Conservation (phyloP, 1,140 invertebrate genomes). For the Vanessa tameamea region DNA sequence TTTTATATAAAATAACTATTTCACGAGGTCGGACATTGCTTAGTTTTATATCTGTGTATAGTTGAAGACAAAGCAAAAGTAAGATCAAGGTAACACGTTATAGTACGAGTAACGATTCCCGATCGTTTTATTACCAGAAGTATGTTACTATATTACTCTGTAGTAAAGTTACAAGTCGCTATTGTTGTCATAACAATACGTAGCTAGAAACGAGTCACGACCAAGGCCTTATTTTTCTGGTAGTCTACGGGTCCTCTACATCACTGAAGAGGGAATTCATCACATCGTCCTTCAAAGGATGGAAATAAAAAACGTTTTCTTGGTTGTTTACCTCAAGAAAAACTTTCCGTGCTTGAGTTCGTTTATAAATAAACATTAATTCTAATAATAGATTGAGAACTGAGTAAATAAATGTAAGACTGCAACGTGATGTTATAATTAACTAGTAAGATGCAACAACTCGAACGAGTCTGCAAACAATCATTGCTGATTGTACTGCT, state of each 20-base stretch:
- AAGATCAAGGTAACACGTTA: conserved; percentile 16
- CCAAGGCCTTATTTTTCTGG: too few species aligned
- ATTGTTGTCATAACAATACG: too few species aligned
- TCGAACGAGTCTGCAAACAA: conserved; percentile 13
- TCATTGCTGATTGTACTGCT: conserved; percentile 1
- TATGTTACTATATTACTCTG: too few species aligned
- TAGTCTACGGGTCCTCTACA: too few species aligned
- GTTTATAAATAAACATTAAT: conserved; percentile 14
- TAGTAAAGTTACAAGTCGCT: too few species aligned
- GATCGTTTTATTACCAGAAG: not conserved
- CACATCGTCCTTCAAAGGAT: not conserved
- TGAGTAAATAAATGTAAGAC: conserved; percentile 5
- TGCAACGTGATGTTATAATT: conserved; percentile 14
- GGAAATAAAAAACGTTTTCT: not conserved
- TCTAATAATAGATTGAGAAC: not conserved
- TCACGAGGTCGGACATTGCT: not conserved
- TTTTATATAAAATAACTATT: conserved; percentile 17
- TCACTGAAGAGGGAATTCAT: too few species aligned
- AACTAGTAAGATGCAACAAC: conserved; percentile 6
- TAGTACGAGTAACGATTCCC: not conserved
- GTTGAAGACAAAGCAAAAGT: not conserved
- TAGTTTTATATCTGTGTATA: not conserved
- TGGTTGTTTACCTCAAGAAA: not conserved
- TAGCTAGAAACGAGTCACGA: too few species aligned
- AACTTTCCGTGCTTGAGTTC: not conserved